Evolutionary conservation across 2,797 vertebrate genomes (phyloP), one percentile per base, ranked within the genome.

Genomic region (Xenentodon cancila): DNA sequence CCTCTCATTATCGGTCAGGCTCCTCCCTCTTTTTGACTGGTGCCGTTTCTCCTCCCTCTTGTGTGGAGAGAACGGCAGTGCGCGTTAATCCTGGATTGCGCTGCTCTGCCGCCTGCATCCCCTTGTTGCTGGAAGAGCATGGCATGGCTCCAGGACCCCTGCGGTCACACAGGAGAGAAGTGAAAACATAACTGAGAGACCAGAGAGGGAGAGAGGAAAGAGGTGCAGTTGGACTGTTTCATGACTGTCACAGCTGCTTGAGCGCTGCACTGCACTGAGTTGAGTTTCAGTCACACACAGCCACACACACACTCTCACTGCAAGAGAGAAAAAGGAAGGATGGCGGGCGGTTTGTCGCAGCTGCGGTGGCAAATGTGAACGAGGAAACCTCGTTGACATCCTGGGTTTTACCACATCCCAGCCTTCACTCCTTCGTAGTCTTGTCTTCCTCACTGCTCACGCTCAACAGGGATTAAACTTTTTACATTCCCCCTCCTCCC

Each of bases 121-220:
- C 80, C 73, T 86, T 51, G 80, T 90, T 87, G 86, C 85, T 86
- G 81, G 84, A 84, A 83, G 84, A 85, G 87, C 84, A 90, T 92
- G 91, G 89, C 89, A 80, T 17, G 66, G 68, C 79, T 91, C 88
- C 90, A 89, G 88, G 84, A 90, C 82, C 87, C 82, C 88, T 84
- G 81, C 58, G 71, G 84, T 85, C 67, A 66, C 77, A 73, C 69
- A 44, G 81, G 80, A 84, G 81, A 82, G 68, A 67, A 86, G 68
- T 87, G 81, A 88, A 50, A 64, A 61, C 65, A 52, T 55, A 59
- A 72, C 59, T 71, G 69, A 63, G 66, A 53, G 53, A 56, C 18
- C 53, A 59, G 60, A 62, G 53, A 56, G 46, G 11, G 25, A 44
- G 57, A 60, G 57, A 66, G 60, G 61, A 25, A 52, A 68, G 72